Base-by-base conservation (phyloP, 2,888 invertebrate genomes). In the Lycaena phlaeas region DNA sequence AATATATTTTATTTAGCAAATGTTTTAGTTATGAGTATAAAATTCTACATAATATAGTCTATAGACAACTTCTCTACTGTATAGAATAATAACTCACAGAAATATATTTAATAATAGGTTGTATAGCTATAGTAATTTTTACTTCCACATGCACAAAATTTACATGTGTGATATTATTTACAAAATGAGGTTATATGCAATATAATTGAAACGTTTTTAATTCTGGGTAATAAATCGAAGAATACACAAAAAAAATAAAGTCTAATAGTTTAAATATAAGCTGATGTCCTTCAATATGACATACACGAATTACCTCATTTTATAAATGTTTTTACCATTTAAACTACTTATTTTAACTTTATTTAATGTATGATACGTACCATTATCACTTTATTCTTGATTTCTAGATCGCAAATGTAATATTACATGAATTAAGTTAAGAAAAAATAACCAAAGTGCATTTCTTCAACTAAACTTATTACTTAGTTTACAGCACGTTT, bases 371-470 rank as follows among this genome's bases (percentile, higher is more conserved):
- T 44, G 6, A 60, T 71, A 79, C 81, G 41, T 71, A 81, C 82
- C 81, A 77, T 69, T 61, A 56, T 60, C 79, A 78, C 77, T 73
- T 73, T 70, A 74, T 71, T 70, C 72, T 63, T 52, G 37, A 41
- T 54, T 50, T 51, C 51, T 51, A 41, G 54, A 48, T 59, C 64
- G 63, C 68, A 58, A 50, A 56, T 41, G 46, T 44, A 51, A 63
- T 61, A 59, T 64, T 64, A 48, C 53, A 45, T 50, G 48, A 12
- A 11, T 56, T 57, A 70, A 60, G 55, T 63, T 59, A 54, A 52
- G 52, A 63, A 59, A 67, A 64, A 64, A 62, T 66, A 70, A 72
- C 70, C 61, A 68, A 74, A 70, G 57, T 62, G 65, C 63, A 67
- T 57, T 57, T 48, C 46, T 43, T 44, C 53, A 60, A n/a, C 54